phyloP scores from a whole-genome alignment of 2,797 vertebrate genomes.

The Kryptopterus vitreolus region DNA sequence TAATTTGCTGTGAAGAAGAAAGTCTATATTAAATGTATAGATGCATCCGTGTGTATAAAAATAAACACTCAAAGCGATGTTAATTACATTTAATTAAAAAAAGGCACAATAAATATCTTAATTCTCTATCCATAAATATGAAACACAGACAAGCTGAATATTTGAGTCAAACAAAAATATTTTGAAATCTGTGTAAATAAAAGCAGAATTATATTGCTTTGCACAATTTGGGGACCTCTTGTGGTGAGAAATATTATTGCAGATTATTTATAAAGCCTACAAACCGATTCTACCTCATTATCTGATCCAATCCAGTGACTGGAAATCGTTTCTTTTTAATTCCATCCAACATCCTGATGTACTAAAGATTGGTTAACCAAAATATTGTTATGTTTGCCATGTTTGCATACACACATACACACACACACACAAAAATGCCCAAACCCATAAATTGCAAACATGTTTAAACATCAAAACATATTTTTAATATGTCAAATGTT shows the following conservation, averaged over 20 bases:
- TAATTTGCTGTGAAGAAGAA: too few species aligned
- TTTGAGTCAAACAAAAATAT: not conserved
- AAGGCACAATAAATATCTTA: not conserved
- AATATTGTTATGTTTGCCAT: not conserved
- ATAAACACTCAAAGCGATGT: not conserved
- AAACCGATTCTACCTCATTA: not conserved
- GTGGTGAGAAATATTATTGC: not conserved
- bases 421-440: not conserved
- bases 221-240: not conserved
- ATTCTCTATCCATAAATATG: not conserved
- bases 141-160: not conserved
- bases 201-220: not conserved
- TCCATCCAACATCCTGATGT: not conserved
- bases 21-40: not conserved
- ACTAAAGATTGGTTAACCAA: not conserved
- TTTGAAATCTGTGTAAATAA: not conserved
- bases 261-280: not conserved
- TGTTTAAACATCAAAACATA: too few species aligned
- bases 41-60: not conserved
- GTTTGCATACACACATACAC: not conserved
- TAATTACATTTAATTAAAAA: slow-evolving; percentile 27
- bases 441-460: too few species aligned
- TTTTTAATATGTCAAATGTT: too few species aligned
- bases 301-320: not conserved
- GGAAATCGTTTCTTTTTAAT: not conserved